Evolutionary conservation across 2,888 invertebrate genomes (phyloP).

Genomic region (Argyresthia albistria): DNA sequence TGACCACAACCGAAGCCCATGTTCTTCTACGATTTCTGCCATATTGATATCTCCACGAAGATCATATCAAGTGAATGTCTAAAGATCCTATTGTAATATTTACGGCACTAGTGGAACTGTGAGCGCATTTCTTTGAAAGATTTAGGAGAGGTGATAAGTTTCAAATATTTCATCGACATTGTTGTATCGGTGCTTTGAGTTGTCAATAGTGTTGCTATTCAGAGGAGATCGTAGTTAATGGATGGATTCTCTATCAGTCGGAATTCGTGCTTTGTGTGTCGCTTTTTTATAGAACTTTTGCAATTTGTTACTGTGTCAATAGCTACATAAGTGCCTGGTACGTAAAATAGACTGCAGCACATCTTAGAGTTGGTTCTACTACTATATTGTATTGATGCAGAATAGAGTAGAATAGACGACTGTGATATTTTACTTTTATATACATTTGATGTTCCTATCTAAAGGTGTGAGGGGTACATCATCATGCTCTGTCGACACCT

Average conservation of each 20-base stretch:
- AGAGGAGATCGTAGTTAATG: conserved; percentile 5
- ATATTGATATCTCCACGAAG: conserved; percentile 11
- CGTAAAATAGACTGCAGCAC: too few relatives aligned
- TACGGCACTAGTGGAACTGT: conserved; percentile 22
- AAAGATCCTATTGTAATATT: conserved; percentile 20
- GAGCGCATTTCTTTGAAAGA: conserved; percentile 21
- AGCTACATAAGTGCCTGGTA: too few relatives aligned
- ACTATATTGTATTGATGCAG: too few relatives aligned
- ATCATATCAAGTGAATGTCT: conserved; percentile 26
- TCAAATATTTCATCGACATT: conserved; percentile 42
- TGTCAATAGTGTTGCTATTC: neutral
- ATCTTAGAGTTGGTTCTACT: too few relatives aligned
- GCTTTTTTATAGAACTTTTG: conserved; percentile 10
- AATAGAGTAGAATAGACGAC: too few relatives aligned
- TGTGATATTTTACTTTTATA: too few relatives aligned
- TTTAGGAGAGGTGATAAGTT: conserved; percentile 45
- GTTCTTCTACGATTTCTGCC: conserved; percentile 3
- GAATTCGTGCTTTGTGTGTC: conserved; percentile 15
- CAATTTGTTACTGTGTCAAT: too few relatives aligned
- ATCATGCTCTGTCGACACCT: too few relatives aligned
- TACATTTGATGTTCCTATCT: too few relatives aligned
- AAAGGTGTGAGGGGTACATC: too few relatives aligned
- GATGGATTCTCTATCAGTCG: conserved; percentile 21
- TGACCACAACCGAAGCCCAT: conserved; percentile 29
- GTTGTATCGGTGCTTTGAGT: conserved; percentile 14